Percentiles rank a stretch among this genome's conserved stretches.
Conservation (phyloP, 2,113 vertebrate species). For the Brachyhypopomus gauderio region DNA sequence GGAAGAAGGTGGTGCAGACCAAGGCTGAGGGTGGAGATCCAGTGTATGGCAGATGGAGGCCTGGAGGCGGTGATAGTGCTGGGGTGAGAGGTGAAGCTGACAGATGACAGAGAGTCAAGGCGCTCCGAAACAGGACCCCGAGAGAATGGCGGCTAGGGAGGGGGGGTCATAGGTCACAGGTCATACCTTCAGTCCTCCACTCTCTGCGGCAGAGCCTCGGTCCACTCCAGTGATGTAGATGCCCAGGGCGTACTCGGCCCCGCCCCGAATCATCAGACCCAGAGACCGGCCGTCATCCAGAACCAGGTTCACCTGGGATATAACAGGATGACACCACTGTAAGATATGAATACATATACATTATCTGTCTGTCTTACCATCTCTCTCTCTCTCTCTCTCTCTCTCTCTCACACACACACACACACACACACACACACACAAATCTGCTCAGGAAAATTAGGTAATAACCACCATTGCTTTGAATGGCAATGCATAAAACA, state of each 20-base stretch:
- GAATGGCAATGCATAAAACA: no score
- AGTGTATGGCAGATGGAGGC: background rate
- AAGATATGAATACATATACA: background rate
- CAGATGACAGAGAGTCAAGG: background rate
- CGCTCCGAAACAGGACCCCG: background rate
- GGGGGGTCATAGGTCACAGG: background rate
- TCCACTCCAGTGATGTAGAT: slow-evolving; percentile 97
- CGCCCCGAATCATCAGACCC: slow-evolving; percentile 93
- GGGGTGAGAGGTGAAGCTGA: background rate
- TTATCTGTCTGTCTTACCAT: no score
- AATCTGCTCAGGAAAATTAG: background rate
- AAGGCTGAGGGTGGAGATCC: background rate
- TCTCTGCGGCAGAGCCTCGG: slow-evolving; percentile 88
- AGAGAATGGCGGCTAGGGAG: background rate
- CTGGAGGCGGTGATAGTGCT: background rate
- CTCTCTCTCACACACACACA: no score
- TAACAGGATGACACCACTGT: background rate
- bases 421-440: background rate
- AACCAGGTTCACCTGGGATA: slow-evolving; percentile 88
- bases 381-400: no score
- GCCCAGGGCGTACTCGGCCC: slow-evolving; percentile 91
- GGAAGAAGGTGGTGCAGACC: background rate
- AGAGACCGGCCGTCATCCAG: slow-evolving; percentile 91
- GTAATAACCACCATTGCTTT: no score
- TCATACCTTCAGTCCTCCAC: slow-evolving; percentile 90